These are phyloP conservation scores for Reticulitermes speratus DNA, from an alignment of 1,140 invertebrate genomes.

Conservation along the genomic window DNA sequence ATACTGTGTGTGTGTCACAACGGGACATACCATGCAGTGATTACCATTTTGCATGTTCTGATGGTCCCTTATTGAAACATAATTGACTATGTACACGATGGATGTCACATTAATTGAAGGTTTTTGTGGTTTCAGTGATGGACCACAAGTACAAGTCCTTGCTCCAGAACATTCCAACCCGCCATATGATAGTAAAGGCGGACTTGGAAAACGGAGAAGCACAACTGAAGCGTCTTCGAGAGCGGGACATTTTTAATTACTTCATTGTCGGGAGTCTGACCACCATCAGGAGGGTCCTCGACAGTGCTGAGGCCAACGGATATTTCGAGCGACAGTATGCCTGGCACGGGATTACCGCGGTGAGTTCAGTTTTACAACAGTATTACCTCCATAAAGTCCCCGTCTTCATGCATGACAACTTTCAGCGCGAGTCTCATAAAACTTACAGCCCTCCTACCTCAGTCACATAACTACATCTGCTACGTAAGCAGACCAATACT, in stretches of 20 bases:
- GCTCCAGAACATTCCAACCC: constrained; percentile 80
- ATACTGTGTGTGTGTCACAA: no score
- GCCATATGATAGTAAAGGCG: constrained; percentile 75
- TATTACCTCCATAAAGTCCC: neutral
- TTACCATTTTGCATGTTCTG: no score
- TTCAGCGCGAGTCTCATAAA: no score
- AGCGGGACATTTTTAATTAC: constrained; percentile 84
- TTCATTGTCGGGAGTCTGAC: constrained; percentile 73
- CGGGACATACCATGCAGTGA: no score
- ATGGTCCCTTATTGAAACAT: no score
- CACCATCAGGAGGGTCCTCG: constrained; percentile 69
- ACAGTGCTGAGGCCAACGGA: constrained; percentile 50
- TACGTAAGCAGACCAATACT: no score
- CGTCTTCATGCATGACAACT: neutral
- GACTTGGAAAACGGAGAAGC: constrained; percentile 53
- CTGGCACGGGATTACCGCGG: constrained; percentile 61
- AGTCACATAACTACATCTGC: no score
- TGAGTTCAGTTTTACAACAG: constrained; percentile 38
- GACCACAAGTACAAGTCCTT: constrained; percentile 90
- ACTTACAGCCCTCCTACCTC: no score
- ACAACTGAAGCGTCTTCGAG: constrained; percentile 69
- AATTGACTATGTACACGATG: no score
- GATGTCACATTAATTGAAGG: no score
- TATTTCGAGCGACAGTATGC: constrained; percentile 56
- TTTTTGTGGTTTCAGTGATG: constrained; percentile 62